A percentile compares a stretch with the other conserved stretches of the same genome.
Conservation (phyloP, 2,797 vertebrate species). For the Denticeps clupeoides region DNA sequence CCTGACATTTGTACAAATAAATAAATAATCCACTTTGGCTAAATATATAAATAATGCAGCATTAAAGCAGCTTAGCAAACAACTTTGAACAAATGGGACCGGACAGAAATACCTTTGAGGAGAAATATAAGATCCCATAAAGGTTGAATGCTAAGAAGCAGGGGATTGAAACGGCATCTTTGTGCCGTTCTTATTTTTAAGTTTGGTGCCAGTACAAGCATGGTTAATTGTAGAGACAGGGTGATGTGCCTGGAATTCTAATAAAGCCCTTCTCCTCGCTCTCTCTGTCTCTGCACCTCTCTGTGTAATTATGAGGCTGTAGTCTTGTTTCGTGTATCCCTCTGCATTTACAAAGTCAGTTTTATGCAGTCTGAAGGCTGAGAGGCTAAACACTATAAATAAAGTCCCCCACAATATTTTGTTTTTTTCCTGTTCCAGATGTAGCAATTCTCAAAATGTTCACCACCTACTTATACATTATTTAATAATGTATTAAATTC, state of each 20-base stretch:
- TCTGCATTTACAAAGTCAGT: no score
- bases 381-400: no score
- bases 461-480: no score
- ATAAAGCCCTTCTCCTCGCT: conserved; percentile 12
- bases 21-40: conserved; percentile 24
- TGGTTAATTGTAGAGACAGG: conserved; percentile 38
- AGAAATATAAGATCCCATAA: conserved; percentile 22
- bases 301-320: neutral
- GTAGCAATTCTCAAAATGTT: no score
- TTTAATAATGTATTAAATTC: no score
- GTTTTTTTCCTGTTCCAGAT: no score
- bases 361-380: no score
- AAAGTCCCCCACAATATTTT: no score
- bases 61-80: conserved; percentile 19
- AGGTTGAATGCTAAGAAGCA: conserved; percentile 6
- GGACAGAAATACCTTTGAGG: conserved; percentile 33
- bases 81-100: conserved; percentile 31
- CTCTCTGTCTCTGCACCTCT: neutral
- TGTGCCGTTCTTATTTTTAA: conserved; percentile 37
- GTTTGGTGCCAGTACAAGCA: conserved; percentile 32
- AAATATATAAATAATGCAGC: conserved; percentile 31
- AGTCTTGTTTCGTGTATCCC: neutral
- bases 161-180: conserved; percentile 13
- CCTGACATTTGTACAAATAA: conserved; percentile 40
- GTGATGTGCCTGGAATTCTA: conserved; percentile 39